Conservation (phyloP, 2,888 invertebrate genomes). For the Scaptomyza cyrtandrae region DNA sequence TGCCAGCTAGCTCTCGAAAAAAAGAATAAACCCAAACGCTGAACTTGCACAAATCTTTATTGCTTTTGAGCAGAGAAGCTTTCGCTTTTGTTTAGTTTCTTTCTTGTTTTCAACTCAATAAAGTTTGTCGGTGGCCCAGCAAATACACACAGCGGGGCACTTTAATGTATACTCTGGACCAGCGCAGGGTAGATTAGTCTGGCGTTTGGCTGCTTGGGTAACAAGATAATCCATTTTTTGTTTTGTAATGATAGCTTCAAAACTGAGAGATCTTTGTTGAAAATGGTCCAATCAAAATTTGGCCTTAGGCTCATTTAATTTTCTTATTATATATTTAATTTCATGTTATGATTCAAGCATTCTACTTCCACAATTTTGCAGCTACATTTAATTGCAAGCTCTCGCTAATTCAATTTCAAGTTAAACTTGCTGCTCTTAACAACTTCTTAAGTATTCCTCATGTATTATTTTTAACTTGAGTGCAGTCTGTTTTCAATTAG, state of each 20-base stretch:
- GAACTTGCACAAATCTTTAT: slow-evolving; percentile 72
- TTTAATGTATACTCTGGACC: slow-evolving; percentile 11
- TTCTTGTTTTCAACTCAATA: slow-evolving; percentile 25
- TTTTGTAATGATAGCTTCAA: neutral
- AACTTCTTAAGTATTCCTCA: neutral
- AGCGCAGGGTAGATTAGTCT: slow-evolving; percentile 8
- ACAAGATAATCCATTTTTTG: too few relatives aligned
- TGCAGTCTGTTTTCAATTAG: slow-evolving; percentile 33
- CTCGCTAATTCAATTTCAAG: too few relatives aligned
- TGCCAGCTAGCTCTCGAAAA: slow-evolving; percentile 11
- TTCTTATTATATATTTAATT: too few relatives aligned
- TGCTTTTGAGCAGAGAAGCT: slow-evolving; percentile 51
- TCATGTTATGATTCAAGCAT: too few relatives aligned
- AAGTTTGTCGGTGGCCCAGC: slow-evolving; percentile 5
- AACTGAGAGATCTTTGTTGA: neutral
- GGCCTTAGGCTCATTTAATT: too few relatives aligned
- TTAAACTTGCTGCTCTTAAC: neutral
- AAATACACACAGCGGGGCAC: slow-evolving; percentile 20
- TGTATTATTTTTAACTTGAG: neutral
- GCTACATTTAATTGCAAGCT: too few relatives aligned
- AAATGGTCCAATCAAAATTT: too few relatives aligned
- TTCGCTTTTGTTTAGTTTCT: slow-evolving; percentile 24
- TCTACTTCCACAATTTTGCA: too few relatives aligned
- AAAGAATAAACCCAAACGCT: slow-evolving; percentile 42
- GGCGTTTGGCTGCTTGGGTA: neutral